Evolutionary conservation across 2,888 invertebrate genomes (phyloP), one percentile per base, ranked within the genome.

Genomic region (Drosophila algonquin): DNA sequence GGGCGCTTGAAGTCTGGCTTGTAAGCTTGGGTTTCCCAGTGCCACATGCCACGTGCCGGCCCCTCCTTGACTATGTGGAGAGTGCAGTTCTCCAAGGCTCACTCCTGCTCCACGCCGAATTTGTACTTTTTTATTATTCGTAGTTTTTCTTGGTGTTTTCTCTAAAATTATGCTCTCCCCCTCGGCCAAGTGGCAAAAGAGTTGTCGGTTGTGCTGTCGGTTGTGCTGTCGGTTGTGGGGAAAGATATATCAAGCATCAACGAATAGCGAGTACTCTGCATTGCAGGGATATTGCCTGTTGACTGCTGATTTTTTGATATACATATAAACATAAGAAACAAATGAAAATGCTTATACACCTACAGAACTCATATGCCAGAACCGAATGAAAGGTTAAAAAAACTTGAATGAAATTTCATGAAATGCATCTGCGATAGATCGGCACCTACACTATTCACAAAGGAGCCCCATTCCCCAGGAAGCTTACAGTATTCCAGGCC

Each of bases 1-100:
- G 50, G 69, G 61, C 58, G 59, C 62, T 63, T 63, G 68, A 85
- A 78, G 73, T 80, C 80, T 67, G 65, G 73, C 67, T 70, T 57
- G 59, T 73, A 72, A 78, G 70, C 69, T 75, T 65, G 75, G 65
- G 65, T 68, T 60, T 59, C 73, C 69, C 61, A 45, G 46, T 30
- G 71, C 73, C 80, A 75, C 67, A 63, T 63, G 73, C 59, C 63
- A 16, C 56, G 30, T 21, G 35, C 12, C 35, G 54, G 50, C 44
- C 21, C 40, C 16, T 10, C 48, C 32, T 9, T 24, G 16, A 53
- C 57, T 40, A 44, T 30, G 14, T 27, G n/a, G 24, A 10, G 14
- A 14, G 21, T 68, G 50, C 52, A 53, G 57, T 58, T 69, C 35
- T 56, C 16, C 52, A 12, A 14, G 57, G 65, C 65, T 72, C 65